Evolutionary conservation across 2,797 vertebrate species (phyloP).

Genomic region (Silurus lanzhouensis): DNA sequence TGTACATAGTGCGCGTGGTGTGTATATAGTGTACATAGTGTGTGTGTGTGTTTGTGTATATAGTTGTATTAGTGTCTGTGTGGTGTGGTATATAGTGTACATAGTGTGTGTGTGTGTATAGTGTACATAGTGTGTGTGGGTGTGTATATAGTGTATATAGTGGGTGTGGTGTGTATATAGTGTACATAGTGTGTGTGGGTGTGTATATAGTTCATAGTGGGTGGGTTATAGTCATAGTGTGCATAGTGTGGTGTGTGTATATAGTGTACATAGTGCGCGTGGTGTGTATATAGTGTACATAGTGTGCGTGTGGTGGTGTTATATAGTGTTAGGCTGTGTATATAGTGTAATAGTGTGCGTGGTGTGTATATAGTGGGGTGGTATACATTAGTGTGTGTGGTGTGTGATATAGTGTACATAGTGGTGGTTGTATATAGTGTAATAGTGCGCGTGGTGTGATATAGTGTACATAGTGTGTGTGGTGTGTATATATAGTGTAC

Average conservation of each 20-base stretch:
- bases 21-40: too few relatives aligned
- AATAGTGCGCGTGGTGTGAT: not conserved
- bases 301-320: not conserved
- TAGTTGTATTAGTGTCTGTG: too few relatives aligned
- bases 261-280: not conserved
- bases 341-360: not conserved
- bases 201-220: not conserved
- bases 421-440: too few relatives aligned
- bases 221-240: not conserved
- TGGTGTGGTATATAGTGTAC: too few relatives aligned
- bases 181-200: not conserved
- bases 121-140: too few relatives aligned
- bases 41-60: too few relatives aligned
- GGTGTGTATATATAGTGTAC: not conserved
- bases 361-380: not conserved
- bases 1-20: too few relatives aligned
- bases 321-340: too few relatives aligned
- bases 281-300: not conserved
- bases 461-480: not conserved
- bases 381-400: too few relatives aligned
- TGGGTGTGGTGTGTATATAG: not conserved
- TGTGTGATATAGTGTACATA: too few relatives aligned
- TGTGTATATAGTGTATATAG: too few relatives aligned
- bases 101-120: too few relatives aligned
- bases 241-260: not conserved